Evolutionary conservation across 2,888 invertebrate species (phyloP), one percentile per base, ranked within the genome.

Genomic region (Acanthosepion lycidas): DNA sequence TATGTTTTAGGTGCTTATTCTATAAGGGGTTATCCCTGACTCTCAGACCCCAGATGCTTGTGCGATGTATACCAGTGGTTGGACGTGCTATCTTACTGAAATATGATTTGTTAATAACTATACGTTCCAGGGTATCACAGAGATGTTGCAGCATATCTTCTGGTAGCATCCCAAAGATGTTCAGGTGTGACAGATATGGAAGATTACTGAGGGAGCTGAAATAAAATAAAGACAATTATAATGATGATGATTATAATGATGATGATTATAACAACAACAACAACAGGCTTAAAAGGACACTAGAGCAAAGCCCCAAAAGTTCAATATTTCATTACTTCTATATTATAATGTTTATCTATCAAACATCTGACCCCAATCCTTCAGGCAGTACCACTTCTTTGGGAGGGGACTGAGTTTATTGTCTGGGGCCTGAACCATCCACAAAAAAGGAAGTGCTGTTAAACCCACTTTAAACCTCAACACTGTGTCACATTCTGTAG

Each of bases 11-110:
- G 26, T 23, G n/a, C 28, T 6, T 78, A 51, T 53, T 33, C 55
- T 55, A 94, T 48, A 94, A 59, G 6, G 64, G 78, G 28, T 95
- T 96, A 92, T 97, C 97, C 92, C 97, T 95, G 18, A 97, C 97
- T 94, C 98, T 98, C 53, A 99, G 98, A 1, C 98, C 98, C 99
- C 99, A 99, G 97, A 99, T 98, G 51, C 99, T 99, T 0, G 99
- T 99, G 96, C 99, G 98, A 95, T 98, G 98, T 1, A 98, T 98
- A 0, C 99, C 99, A 0, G 99, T 99, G 0, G 99, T 99, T 0
- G 99, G 99, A 33, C 97, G 96, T 0, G 99, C 99, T 28, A 99
- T 98, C 0, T 98, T 98, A 96, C 99, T 99, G 97, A 98, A 98
- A 95, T 98, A 98, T 28, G 99, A 98, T 91, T 96, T 96, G 97